Percentiles rank a stretch among this genome's conserved stretches.
Evolutionary conservation across 1,140 invertebrate species (phyloP).

Genomic region (Hycleus cichorii): DNA sequence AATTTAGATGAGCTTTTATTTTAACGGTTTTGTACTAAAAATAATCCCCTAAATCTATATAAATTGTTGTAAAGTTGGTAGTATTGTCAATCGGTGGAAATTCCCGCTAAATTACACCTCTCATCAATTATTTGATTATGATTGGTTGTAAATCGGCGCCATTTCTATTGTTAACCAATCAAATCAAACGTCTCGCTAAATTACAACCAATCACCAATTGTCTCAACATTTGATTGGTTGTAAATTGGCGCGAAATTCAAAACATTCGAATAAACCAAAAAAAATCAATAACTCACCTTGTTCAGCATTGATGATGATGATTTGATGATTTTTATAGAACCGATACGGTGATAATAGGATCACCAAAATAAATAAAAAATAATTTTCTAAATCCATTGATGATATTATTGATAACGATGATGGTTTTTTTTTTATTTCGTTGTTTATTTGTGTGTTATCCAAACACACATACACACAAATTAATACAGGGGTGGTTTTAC

Average conservation of each 20-base stretch:
- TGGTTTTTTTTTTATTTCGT: too few species aligned
- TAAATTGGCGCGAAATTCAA: neutral
- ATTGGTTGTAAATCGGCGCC: neutral
- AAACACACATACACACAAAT: too few species aligned
- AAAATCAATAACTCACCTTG: constrained; percentile 1
- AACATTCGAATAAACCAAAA: neutral
- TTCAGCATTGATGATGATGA: constrained; percentile 4
- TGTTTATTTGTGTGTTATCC: too few species aligned
- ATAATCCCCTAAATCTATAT: neutral
- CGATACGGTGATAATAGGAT: neutral
- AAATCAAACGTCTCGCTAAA: neutral
- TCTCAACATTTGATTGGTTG: neutral
- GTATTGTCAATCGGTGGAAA: too few species aligned
- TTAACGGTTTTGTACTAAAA: too few species aligned
- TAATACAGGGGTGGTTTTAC: too few species aligned
- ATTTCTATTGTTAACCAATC: neutral
- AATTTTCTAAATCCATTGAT: constrained; percentile 1
- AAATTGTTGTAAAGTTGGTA: too few species aligned
- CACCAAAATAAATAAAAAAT: neutral
- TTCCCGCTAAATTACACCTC: too few species aligned
- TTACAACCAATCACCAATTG: neutral
- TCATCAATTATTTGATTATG: neutral
- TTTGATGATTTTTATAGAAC: too few species aligned
- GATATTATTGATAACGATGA: too few species aligned
- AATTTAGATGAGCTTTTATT: too few species aligned